Percentiles rank a stretch among this genome's conserved stretches.
Conservation (phyloP, 2,888 invertebrate species). For the Aporophyla lueneburgensis region DNA sequence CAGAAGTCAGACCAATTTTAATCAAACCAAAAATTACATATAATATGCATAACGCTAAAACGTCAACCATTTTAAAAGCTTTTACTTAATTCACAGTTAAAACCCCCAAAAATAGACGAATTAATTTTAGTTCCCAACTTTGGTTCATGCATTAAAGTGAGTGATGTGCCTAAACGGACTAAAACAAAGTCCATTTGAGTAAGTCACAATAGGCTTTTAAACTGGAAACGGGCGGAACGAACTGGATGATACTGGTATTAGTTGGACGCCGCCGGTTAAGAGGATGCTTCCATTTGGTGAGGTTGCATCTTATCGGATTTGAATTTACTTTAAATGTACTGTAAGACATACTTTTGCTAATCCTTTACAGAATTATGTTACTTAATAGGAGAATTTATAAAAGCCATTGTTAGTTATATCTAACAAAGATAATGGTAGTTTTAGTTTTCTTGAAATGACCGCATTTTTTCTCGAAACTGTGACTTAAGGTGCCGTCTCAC, state of each 20-base stretch:
- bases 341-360: conserved; percentile 7
- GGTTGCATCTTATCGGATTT: conserved; percentile 45
- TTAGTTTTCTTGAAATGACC: neutral
- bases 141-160: conserved; percentile 58
- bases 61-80: conserved; percentile 34
- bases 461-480: neutral
- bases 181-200: conserved; percentile 70
- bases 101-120: conserved; percentile 37
- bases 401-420: neutral
- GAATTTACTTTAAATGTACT: conserved; percentile 15
- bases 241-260: conserved; percentile 66
- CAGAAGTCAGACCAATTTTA: neutral
- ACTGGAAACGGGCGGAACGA: conserved; percentile 58
- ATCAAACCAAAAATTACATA: neutral
- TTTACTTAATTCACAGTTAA: conserved; percentile 37
- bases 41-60: neutral
- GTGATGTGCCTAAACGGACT: conserved; percentile 63
- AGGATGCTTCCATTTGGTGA: conserved; percentile 52
- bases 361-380: neutral
- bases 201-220: conserved; percentile 76
- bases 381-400: neutral
- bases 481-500: neutral
- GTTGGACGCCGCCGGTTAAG: conserved; percentile 49
- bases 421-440: no score
- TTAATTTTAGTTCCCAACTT: conserved; percentile 60